phyloP scores from a whole-genome alignment of 2,888 invertebrate species.

The Drosophila kuntzei region DNA sequence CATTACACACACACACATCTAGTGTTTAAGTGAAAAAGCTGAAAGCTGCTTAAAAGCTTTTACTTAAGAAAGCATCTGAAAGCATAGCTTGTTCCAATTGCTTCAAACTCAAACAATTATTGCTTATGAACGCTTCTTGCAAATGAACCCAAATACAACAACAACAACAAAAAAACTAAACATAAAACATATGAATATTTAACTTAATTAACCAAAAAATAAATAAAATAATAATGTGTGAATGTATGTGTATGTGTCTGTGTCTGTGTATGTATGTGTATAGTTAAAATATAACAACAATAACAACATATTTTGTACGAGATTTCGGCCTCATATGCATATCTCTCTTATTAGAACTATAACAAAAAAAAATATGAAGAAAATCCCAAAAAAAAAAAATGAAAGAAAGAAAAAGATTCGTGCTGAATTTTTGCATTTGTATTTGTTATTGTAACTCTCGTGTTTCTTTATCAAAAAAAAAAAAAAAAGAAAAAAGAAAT shows the following conservation, averaged over 20 bases:
- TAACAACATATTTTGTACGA: slow-evolving; percentile 50
- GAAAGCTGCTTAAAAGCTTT: too few species aligned
- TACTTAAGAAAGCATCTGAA: too few species aligned
- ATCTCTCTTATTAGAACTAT: slow-evolving; percentile 54
- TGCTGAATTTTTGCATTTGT: slow-evolving; percentile 63
- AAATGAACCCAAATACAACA: slow-evolving; percentile 28
- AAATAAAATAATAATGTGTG: slow-evolving; percentile 1
- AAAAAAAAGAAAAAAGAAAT: slow-evolving; percentile 3
- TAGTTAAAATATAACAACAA: slow-evolving; percentile 1
- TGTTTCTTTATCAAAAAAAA: slow-evolving; percentile 23
- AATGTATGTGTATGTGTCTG: slow-evolving; percentile 2
- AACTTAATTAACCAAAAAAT: slow-evolving; percentile 16
- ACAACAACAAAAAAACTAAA: too few species aligned
- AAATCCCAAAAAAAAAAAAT: slow-evolving; percentile 8
- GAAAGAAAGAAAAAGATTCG: slow-evolving; percentile 24
- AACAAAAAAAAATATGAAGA: not conserved
- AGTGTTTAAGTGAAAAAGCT: slow-evolving; percentile 8
- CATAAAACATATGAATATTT: slow-evolving; percentile 17
- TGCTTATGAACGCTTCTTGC: slow-evolving; percentile 58
- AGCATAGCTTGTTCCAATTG: slow-evolving; percentile 62
- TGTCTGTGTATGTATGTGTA: slow-evolving; percentile 16
- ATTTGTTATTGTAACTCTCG: slow-evolving; percentile 56
- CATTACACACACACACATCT: slow-evolving; percentile 17
- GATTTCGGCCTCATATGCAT: slow-evolving; percentile 62
- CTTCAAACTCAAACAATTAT: slow-evolving; percentile 50